phyloP scores from a whole-genome alignment of 2,797 vertebrate genomes.

The Acipenser oxyrinchus region DNA sequence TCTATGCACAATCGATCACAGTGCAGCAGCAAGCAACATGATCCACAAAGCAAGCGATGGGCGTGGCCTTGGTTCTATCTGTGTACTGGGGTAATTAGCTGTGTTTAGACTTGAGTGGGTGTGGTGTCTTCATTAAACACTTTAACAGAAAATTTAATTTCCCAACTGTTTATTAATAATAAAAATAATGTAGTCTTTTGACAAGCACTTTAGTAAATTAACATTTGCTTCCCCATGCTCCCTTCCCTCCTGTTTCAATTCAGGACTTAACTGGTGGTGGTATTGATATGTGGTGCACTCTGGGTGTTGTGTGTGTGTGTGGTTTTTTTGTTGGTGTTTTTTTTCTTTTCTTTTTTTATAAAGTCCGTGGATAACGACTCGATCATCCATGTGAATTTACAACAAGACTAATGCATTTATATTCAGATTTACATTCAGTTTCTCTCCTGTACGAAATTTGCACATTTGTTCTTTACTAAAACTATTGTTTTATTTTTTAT shows the following conservation, averaged over 20 bases:
- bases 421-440: neutral
- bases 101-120: conserved; percentile 78
- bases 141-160: conserved; percentile 51
- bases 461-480: too few relatives aligned
- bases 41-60: conserved; percentile 62
- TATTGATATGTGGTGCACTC: conserved; percentile 54
- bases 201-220: conserved; percentile 54
- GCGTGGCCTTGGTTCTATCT: conserved; percentile 75
- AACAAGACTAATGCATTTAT: neutral
- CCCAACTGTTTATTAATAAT: conserved; percentile 59
- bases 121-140: conserved; percentile 61
- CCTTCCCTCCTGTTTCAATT: conserved; percentile 31
- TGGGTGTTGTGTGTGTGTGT: conserved; percentile 66
- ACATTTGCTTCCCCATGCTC: conserved; percentile 54
- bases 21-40: conserved; percentile 58
- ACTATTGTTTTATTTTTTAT: neutral
- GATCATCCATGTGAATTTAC: neutral
- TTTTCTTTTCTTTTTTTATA: conserved; percentile 20
- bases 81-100: conserved; percentile 83
- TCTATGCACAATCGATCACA: conserved; percentile 59
- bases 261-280: conserved; percentile 61
- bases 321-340: conserved; percentile 49
- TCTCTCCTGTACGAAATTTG: neutral
- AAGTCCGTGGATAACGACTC: conserved; percentile 13
- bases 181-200: too few relatives aligned